These are phyloP conservation scores for Momotus momota DNA, from an alignment of 2,797 vertebrate species.

Conservation along the genomic window DNA sequence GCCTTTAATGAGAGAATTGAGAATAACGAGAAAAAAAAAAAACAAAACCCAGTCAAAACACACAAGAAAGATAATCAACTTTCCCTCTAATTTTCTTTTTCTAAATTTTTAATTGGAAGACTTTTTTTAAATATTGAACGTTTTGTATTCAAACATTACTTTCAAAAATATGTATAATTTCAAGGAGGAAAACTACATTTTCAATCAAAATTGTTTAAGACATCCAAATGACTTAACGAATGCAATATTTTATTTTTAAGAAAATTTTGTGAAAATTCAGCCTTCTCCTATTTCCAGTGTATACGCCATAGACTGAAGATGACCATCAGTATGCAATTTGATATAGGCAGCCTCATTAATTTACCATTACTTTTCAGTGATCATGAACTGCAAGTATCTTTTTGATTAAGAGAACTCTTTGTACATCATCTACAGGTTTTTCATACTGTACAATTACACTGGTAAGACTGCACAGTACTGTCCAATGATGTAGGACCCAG, in stretches of 20 bases:
- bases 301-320: too few species aligned
- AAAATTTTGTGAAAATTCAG: not conserved
- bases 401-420: too few species aligned
- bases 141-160: not conserved
- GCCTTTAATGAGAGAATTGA: not conserved
- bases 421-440: too few species aligned
- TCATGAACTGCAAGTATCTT: too few species aligned
- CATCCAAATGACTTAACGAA: not conserved
- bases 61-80: not conserved
- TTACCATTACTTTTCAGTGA: too few species aligned
- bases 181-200: not conserved
- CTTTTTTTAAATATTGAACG: not conserved
- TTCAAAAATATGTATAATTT: not conserved
- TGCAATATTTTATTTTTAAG: not conserved
- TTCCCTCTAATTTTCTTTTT: not conserved
- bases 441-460: too few species aligned
- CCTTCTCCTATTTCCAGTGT: not conserved
- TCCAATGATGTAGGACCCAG: too few species aligned
- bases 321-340: too few species aligned
- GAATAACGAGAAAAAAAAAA: not conserved
- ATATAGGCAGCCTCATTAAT: too few species aligned
- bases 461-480: too few species aligned
- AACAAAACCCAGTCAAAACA: not conserved
- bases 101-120: not conserved
- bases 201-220: not conserved